A percentile compares a stretch with the other conserved stretches of the same genome.
Evolutionary conservation across 2,888 invertebrate genomes (phyloP).

Genomic region (Germaria angustata): DNA sequence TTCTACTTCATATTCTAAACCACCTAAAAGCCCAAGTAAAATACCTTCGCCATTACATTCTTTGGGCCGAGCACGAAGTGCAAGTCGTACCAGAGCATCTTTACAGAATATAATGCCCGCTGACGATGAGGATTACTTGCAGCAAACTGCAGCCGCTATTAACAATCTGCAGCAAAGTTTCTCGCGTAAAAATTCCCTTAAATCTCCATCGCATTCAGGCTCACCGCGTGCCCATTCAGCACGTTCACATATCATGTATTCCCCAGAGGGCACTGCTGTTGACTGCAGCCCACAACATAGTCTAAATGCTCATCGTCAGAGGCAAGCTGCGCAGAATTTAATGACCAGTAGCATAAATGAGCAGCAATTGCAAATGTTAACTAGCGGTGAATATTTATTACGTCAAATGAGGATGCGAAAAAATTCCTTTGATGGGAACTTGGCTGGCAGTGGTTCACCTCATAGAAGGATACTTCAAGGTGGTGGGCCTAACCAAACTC

Average conservation of each 20-base stretch:
- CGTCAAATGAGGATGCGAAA: constrained; percentile 78
- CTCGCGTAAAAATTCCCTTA: constrained; percentile 78
- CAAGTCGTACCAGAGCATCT: constrained; percentile 79
- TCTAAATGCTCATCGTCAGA: constrained; percentile 69
- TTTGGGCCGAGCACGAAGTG: constrained; percentile 81
- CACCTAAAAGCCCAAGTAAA: constrained; percentile 83
- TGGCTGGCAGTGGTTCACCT: constrained; percentile 61
- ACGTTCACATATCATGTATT: constrained; percentile 70
- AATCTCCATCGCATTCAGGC: constrained; percentile 75
- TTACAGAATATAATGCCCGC: constrained; percentile 71
- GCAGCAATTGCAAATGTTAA: constrained; percentile 76
- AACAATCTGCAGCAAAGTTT: constrained; percentile 76
- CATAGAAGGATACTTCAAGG: constrained; percentile 58
- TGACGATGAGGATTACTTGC: constrained; percentile 79
- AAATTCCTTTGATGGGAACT: constrained; percentile 78
- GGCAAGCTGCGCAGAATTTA: constrained; percentile 66
- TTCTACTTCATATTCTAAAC: constrained; percentile 70
- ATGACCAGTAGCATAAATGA: constrained; percentile 80
- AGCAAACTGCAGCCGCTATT: constrained; percentile 81
- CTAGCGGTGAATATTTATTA: constrained; percentile 76
- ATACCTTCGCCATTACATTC: constrained; percentile 90
- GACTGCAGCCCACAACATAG: constrained; percentile 78
- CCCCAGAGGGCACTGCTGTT: constrained; percentile 70
- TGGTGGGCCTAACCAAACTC: constrained; percentile 67
- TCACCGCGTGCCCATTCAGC: constrained; percentile 72